Evolutionary conservation across 2,797 vertebrate genomes (phyloP).

Genomic region (Lagocephalus sceleratus): DNA sequence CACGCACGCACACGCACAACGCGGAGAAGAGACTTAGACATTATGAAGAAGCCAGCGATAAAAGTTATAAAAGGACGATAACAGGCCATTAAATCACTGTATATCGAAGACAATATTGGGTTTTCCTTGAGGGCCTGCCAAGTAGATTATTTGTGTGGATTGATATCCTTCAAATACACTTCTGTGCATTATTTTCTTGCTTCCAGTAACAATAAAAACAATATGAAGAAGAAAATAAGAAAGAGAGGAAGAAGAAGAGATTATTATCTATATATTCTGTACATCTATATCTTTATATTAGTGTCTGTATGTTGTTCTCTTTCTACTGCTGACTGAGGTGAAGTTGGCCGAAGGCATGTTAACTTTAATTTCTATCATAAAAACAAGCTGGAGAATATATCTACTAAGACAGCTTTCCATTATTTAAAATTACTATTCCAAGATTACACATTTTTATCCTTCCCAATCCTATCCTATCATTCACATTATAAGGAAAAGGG

Average conservation of each 20-base stretch:
- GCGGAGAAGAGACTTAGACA: constrained; percentile 1
- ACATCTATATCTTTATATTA: too few species aligned
- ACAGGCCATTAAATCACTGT: background rate
- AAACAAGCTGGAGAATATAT: constrained; percentile 13
- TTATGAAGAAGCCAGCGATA: background rate
- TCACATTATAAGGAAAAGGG: too few species aligned
- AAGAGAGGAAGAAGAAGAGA: too few species aligned
- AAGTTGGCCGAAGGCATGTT: constrained; percentile 7
- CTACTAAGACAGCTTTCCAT: too few species aligned
- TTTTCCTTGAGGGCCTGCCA: background rate
- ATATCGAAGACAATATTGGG: background rate
- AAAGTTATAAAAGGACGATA: background rate
- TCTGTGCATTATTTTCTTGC: too few species aligned
- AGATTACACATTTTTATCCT: background rate
- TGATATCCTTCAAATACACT: too few species aligned
- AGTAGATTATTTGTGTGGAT: background rate
- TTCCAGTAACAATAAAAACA: too few species aligned
- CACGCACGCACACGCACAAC: background rate
- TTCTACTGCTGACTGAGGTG: constrained; percentile 1
- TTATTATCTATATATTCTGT: too few species aligned
- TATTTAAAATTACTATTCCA: background rate
- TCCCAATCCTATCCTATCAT: too few species aligned
- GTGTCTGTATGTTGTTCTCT: background rate
- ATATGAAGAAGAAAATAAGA: too few species aligned
- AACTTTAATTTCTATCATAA: constrained; percentile 19